Base-by-base conservation (phyloP, 2,797 vertebrate genomes). In the Chromobotia macracanthus region DNA sequence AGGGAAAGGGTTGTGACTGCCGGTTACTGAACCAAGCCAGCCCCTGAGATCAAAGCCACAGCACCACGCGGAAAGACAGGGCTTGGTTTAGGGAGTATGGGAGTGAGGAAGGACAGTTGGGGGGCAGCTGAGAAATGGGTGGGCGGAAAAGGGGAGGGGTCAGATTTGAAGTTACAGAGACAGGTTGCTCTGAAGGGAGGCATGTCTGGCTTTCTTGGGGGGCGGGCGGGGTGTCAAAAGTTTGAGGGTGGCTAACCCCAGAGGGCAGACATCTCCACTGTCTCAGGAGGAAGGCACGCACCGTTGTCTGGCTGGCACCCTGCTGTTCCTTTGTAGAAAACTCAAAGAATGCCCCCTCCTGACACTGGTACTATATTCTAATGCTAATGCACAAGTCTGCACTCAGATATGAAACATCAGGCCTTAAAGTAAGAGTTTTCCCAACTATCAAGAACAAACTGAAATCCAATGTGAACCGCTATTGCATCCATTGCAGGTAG, bases 291-390 rank as follows among this genome's bases (percentile, higher is more conserved):
- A 82, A 79, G n/a, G 28, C 80, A 79, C n/a, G 56, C 56, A 69
- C 75, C 73, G 63, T 60, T 64, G 63, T 15, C 55, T 60, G 25
- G 79, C 44, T 71, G 55, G 74, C 53, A 35, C 21, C 88, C 86
- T 73, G 75, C 81, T 88, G 86, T 60, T 87, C 72, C 66, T 85
- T 89, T 87, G 84, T 79, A 56, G 63, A 21, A 76, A 69, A 31
- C 78, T 77, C 73, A 82, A 60, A 76, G 72, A 79, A 81, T 64
- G 76, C 77, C 72, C 56, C 72, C 65, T 72, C 60, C 60, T 77
- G 74, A 72, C 61, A 41, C 63, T 16, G 15, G 35, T 70, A 78
- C 77, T 70, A 71, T 73, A 82, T 84, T 86, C 51, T 77, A 77
- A 86, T 86, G 77, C 63, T 82, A 71, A 83, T 56, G 68, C 63